phyloP scores from a whole-genome alignment of 2,888 invertebrate species.

The Liodrosophila aerea region DNA sequence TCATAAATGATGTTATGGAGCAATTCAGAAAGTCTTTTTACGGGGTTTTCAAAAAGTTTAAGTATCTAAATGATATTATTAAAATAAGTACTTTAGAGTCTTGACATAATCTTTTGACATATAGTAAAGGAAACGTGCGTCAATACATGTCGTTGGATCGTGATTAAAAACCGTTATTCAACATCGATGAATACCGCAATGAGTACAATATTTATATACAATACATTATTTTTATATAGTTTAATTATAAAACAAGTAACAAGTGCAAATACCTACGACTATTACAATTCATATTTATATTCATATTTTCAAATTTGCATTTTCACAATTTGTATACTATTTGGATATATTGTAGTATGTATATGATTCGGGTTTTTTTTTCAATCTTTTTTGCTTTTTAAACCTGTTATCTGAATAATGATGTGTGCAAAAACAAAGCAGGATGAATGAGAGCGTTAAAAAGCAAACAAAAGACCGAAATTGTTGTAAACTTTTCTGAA shows the following conservation, averaged over 20 bases:
- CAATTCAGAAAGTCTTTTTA: too few species aligned
- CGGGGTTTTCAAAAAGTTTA: too few species aligned
- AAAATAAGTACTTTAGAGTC: too few species aligned
- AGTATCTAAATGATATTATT: too few species aligned
- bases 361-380: not conserved
- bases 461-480: slow-evolving; percentile 7
- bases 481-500: slow-evolving; percentile 16
- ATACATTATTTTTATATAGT: too few species aligned
- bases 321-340: slow-evolving; percentile 9
- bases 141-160: not conserved
- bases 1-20: not conserved
- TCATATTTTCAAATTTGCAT: slow-evolving; percentile 21
- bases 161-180: not conserved
- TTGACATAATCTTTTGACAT: not conserved
- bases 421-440: slow-evolving; percentile 4
- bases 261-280: too few species aligned
- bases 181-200: too few species aligned
- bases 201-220: slow-evolving; percentile 5
- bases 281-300: not conserved
- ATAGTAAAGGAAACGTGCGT: not conserved
- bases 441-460: not conserved
- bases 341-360: slow-evolving; percentile 1
- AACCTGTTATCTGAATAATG: slow-evolving; percentile 23
- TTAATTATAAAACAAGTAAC: too few species aligned
- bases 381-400: not conserved